Conservation (phyloP, 2,113 vertebrate genomes). For the Neodontobutis hainanensis region DNA sequence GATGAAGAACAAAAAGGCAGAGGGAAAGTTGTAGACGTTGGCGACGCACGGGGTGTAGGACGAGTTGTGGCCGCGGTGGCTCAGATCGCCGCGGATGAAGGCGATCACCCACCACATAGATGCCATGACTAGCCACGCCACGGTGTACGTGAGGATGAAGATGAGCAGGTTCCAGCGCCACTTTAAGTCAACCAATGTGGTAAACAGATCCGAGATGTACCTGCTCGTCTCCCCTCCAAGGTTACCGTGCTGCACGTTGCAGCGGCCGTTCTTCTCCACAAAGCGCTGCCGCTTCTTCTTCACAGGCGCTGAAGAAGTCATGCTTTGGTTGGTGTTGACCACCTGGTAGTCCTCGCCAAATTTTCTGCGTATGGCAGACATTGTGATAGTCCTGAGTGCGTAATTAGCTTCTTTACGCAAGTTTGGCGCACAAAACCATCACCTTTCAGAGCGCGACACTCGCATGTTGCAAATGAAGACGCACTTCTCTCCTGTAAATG, state of each 20-base stretch:
- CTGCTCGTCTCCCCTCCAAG: constrained; percentile 87
- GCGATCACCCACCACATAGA: constrained; percentile 93
- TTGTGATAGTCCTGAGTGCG: constrained; percentile 42
- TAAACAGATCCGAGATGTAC: constrained; percentile 88
- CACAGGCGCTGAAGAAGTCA: constrained; percentile 74
- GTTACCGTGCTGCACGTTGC: constrained; percentile 90
- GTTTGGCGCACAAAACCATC: constrained; percentile 43
- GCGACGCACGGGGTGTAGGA: constrained; percentile 86
- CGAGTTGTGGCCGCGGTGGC: constrained; percentile 72
- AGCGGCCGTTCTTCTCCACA: constrained; percentile 90
- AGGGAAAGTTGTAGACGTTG: constrained; percentile 91
- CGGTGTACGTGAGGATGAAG: constrained; percentile 88
- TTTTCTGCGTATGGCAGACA: constrained; percentile 84
- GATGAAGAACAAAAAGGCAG: constrained; percentile 90
- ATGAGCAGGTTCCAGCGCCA: constrained; percentile 92
- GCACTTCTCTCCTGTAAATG: constrained; percentile 37
- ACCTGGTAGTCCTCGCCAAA: constrained; percentile 86
- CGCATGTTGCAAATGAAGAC: constrained; percentile 42
- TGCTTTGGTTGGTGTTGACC: constrained; percentile 73
- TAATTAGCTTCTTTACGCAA: constrained; percentile 51
- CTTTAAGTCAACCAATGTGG: constrained; percentile 90
- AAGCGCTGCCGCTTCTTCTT: constrained; percentile 86
- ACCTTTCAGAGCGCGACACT: constrained; percentile 35
- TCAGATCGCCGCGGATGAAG: constrained; percentile 85
- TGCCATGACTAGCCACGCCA: constrained; percentile 90